Base-by-base conservation (phyloP, 2,888 invertebrate species). In the Celastrina argiolus region DNA sequence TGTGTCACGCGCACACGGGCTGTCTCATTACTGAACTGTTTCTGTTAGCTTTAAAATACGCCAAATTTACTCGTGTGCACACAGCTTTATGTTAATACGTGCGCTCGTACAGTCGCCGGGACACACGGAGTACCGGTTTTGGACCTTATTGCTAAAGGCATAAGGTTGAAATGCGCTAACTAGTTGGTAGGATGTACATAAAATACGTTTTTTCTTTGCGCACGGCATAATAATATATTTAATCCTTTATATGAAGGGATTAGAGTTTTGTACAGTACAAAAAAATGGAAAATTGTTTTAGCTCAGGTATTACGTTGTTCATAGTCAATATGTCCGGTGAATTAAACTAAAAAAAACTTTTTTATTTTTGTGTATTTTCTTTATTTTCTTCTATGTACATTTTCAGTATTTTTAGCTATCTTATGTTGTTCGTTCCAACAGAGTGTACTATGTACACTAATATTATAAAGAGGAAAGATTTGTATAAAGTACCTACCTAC, bases 1-100 rank as follows among this genome's bases (percentile, higher is more conserved):
- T 77, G 77, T 77, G 86, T 87, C 87, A 85, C 85, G 82, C 78
- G 81, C 87, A 86, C 81, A 74, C 81, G 80, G 82, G 73, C 75
- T 81, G 78, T 83, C 85, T 85, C 86, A 84, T 87, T 87, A 85
- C 81, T 81, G 81, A 85, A 85, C 84, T 79, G 85, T 85, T 84
- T 80, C 83, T 80, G 82, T 82, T 80, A 74, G 80, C 81, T 80
- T 58, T 58, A 81, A 80, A 83, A 83, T 84, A 81, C 81, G 80
- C 77, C 75, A 70, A 77, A 78, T 76, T 75, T 74, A 76, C 76
- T 75, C 75, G 74, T 76, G 75, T 73, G 71, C 69, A 69, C 72
- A 70, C 66, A 69, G 73, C 75, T 74, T 79, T 75, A 76, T 68
- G 68, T 73, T 71, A 68, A 70, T 69, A 70, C 73, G 12, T 74